Evolutionary conservation across 2,797 vertebrate species (phyloP), one percentile per base, ranked within the genome.

Genomic region (Antennarius maculatus): DNA sequence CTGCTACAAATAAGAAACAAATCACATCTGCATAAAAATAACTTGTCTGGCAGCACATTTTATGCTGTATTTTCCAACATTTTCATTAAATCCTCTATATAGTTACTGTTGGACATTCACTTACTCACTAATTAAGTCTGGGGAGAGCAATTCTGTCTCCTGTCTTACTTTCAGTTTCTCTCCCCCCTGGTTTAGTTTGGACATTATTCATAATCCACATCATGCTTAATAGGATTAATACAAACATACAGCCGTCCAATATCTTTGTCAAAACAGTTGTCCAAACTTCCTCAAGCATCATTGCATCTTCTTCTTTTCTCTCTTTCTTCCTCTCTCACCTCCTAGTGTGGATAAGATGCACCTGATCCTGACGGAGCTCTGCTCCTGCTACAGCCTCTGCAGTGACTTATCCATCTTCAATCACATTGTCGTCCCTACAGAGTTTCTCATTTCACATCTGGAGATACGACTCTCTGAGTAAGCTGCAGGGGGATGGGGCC

Each of bases 341-440:
- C 43, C 28, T 55, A 99, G 97, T 79, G 83, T 97, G 94, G 97
- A 99, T 92, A 99, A 97, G 84, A 84, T 97, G 71, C 97, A 98
- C 80, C 65, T 93, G 86, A 90, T 66, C 37, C 88, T 99, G 86
- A 91, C 94, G 0, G 97, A 98, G 87, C 76, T 98, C 66, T 94
- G 95, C 49, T 83, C 93, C 74, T 90, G 93, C 73, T 93, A 95
- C 90, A 94, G 90, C 81, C 88, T 95, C 4, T 91, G 92, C 18
- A 62, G 49, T 8, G 95, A 88, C 57, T 90, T 98, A 51, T 72
- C 76, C 0, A 89, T 98, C 27, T 97, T 94, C 1, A 88, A 94
- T 57, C 96, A 98, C 86, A 89, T 87, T 12, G 66, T 98, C 29
- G 88, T 95, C 1, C 97, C 97, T 0, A 74, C 89, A 0, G 97